Evolutionary conservation across 2,888 invertebrate species (phyloP), one percentile per base, ranked within the genome.

Genomic region (Marasmarcha lunaedactyla): DNA sequence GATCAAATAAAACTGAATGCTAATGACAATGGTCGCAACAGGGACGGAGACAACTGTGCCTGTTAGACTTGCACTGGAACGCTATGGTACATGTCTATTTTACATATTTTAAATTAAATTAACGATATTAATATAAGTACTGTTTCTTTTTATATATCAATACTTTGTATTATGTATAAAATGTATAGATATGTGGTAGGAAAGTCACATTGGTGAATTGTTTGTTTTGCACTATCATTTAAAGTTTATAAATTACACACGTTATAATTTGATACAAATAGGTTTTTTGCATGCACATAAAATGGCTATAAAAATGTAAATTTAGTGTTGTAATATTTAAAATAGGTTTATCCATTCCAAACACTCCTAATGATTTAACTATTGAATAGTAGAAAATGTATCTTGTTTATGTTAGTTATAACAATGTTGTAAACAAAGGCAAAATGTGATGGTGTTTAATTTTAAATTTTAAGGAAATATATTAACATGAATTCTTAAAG

Each of bases 1-100:
- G 97, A 97, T 81, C 95, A 96, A 86, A 97, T 98, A 71, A 93
- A 92, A 72, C 86, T 96, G 59, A 90, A 88, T 53, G 86, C 90
- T 54, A 89, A 89, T 62, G 88, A 90, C 66, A 89, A 89, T 68
- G 87, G 87, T 56, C 89, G 87, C 68, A 89, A 88, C 63, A 87
- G 89, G 64, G 91, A 90, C 62, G 85, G 88, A 53, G 90, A 90
- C 70, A 89, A 89, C 64, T 90, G 90, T 79, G 89, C 90, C 78
- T 90, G 90, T 86, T 90, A 90, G 87, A 85, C 63, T 55, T 46
- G 48, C 48, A 49, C 54, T 58, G 54, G 52, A 11, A 34, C 60
- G 52, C 62, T 57, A 58, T 63, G 64, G 59, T 57, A 60, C 61
- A 64, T 59, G 58, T 53, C 68, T 64, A 62, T 69, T 61, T 71